These are phyloP conservation scores for Pygoscelis adeliae DNA, from an alignment of 2,113 vertebrate genomes.

Conservation along the genomic window DNA sequence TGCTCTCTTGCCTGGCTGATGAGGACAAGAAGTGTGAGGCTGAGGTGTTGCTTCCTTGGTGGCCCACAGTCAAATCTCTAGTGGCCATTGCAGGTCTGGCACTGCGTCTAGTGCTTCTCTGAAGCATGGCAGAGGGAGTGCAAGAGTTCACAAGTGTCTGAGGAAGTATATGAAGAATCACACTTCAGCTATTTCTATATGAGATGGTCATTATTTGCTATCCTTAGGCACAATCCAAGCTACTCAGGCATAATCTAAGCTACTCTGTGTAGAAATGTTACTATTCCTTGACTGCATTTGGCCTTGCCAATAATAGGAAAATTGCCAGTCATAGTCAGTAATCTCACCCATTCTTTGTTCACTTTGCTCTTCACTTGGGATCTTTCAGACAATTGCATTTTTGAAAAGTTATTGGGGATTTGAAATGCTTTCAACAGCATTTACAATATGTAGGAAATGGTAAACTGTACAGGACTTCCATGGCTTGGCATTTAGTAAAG, in stretches of 20 bases:
- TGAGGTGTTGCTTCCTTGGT: not conserved
- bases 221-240: not conserved
- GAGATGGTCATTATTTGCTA: not conserved
- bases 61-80: not conserved
- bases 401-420: not conserved
- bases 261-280: not conserved
- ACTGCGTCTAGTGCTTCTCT: not conserved
- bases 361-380: not conserved
- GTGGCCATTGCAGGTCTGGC: not conserved
- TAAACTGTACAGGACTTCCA: not conserved
- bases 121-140: not conserved
- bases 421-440: not conserved
- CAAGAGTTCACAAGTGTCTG: not conserved
- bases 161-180: not conserved
- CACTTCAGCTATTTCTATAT: not conserved
- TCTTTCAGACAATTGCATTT: not conserved
- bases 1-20: accelerated
- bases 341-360: not conserved
- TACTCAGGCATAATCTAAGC: not conserved
- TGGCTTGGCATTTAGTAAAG: not conserved
- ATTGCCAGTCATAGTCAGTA: not conserved
- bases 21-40: not conserved
- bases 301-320: not conserved
- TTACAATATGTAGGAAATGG: not conserved
- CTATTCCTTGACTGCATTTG: not conserved